phyloP scores from a whole-genome alignment of 2,113 vertebrate genomes.

The Lycocorax pyrrhopterus region DNA sequence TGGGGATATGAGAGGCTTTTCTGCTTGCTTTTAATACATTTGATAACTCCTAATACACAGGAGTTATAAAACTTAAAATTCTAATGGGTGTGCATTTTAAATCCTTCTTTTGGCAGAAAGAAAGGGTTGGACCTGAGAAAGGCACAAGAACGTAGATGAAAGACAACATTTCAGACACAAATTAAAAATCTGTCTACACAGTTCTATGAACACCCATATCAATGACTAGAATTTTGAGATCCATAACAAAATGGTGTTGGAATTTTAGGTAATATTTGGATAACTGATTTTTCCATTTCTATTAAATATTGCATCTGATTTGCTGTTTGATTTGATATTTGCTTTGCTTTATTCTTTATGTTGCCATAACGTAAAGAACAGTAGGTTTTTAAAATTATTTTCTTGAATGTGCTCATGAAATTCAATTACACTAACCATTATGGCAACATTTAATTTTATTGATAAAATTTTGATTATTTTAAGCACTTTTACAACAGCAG shows the following conservation, averaged over 20 bases:
- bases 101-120: neutral
- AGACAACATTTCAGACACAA: neutral
- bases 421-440: neutral
- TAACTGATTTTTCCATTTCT: neutral
- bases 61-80: neutral
- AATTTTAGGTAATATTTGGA: neutral
- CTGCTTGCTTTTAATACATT: neutral
- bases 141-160: neutral
- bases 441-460: neutral
- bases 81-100: neutral
- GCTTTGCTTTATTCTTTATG: neutral
- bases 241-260: neutral
- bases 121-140: neutral
- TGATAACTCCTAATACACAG: neutral
- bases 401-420: neutral
- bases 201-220: neutral
- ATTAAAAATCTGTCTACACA: neutral
- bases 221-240: neutral
- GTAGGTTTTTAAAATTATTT: neutral
- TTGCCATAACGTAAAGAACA: neutral
- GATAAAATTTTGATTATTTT: neutral
- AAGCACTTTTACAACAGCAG: neutral
- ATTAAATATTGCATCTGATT: neutral
- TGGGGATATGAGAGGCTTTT: neutral
- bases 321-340: neutral